Evolutionary conservation across 1,140 invertebrate species (phyloP), one percentile per base, ranked within the genome.

Genomic region (Aphelinus certus): DNA sequence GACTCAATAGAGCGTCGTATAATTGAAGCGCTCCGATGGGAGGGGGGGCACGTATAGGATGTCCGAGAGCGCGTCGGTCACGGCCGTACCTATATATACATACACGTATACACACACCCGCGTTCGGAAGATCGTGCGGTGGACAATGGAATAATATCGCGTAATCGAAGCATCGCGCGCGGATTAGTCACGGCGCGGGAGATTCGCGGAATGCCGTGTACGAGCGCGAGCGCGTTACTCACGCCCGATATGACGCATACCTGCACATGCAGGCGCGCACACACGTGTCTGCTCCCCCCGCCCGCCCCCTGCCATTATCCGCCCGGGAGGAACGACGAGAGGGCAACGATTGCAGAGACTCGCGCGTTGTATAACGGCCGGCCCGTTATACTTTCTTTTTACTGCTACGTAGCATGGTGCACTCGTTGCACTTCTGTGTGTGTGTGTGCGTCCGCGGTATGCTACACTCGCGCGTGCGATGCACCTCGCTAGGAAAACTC

Each of bases 151-250:
- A 68, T 68, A 5, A 58, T 68, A 70, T 70, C 48, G 42, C 60
- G 69, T 62, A 62, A 57, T 62, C 60, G 69, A 61, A 60, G 56
- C 4, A 47, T 46, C 69, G 45, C 53, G 26, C 61, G 7, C 10
- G 42, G 71, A 72, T 72, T 72, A 64, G 71, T 73, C 71, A 73
- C 55, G 46, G 72, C 7, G 42, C 26, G 62, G 45, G 45, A 61
- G 72, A 55, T 43, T 56, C 65, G 58, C 49, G 65, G 73, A 62
- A 69, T 69, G 47, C 46, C 65, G 51, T 9, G 51, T 26, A 9
- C 51, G 4, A 9, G 1, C 7, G 57, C 48, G 51, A 26, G 43
- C 51, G 70, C 51, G 46, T 66, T 63, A 67, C 57, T 73, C 57
- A 45, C 48, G 45, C 1, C 57, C 60, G 49, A 63, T 71, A 26